These are phyloP conservation scores for Nephrocerus scutellatus DNA, from an alignment of 2,888 invertebrate species.

Conservation along the genomic window DNA sequence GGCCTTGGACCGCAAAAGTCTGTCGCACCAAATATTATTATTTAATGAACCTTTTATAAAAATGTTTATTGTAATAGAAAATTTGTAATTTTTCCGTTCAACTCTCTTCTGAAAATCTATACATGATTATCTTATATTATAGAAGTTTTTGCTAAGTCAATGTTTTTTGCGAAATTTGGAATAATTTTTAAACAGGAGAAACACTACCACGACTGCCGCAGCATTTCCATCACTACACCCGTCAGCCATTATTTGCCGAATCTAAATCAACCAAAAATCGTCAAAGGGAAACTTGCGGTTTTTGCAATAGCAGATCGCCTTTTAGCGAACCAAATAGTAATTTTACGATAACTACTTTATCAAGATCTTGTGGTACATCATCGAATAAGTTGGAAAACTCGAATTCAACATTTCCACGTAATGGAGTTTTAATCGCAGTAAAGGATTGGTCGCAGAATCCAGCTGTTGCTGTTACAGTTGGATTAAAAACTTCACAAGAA, in stretches of 20 bases:
- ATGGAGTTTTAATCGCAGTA: conserved; percentile 58
- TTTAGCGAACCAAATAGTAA: conserved; percentile 47
- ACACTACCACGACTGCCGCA: no score
- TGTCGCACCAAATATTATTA: no score
- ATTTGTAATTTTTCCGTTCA: no score
- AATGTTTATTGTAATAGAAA: no score
- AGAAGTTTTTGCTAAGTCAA: no score
- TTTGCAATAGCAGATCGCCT: conserved; percentile 50
- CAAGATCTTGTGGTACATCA: conserved; percentile 29
- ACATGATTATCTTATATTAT: no score
- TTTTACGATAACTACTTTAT: conserved; percentile 46
- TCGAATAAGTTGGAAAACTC: conserved; percentile 6
- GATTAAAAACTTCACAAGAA: neutral
- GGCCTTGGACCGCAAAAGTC: no score
- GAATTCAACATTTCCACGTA: conserved; percentile 43
- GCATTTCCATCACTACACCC: conserved; percentile 24
- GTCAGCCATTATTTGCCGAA: conserved; percentile 28
- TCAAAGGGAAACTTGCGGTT: conserved; percentile 38
- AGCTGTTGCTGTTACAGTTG: conserved; percentile 1
- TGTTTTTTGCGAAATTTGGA: no score
- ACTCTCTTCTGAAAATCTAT: no score
- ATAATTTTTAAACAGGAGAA: no score
- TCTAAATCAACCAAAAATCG: conserved; percentile 23
- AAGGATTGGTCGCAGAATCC: conserved; percentile 52
- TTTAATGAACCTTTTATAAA: no score